These are phyloP conservation scores for Danio jaintianensis DNA, from an alignment of 2,797 vertebrate genomes.

Conservation along the genomic window DNA sequence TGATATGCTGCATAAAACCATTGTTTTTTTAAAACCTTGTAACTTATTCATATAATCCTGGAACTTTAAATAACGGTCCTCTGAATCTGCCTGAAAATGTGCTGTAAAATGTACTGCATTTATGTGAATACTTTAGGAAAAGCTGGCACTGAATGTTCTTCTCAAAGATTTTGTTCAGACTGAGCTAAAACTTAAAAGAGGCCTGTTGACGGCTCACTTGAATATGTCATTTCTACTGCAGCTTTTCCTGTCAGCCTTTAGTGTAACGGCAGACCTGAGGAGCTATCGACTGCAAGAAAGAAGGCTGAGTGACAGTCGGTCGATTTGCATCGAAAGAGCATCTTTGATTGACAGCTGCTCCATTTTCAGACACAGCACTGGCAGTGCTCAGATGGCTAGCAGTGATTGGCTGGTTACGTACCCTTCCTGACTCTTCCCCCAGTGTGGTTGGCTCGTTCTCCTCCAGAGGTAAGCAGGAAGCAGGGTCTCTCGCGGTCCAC, in stretches of 20 bases:
- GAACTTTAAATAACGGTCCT: background rate
- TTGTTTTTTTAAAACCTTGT: background rate
- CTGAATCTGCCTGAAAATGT: background rate
- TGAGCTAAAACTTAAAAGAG: slow-evolving; percentile 16
- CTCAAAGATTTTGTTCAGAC: slow-evolving; percentile 29
- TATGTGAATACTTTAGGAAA: background rate
- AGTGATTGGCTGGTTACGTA: slow-evolving; percentile 91
- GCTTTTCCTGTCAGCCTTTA: slow-evolving; percentile 31
- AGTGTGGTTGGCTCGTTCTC: slow-evolving; percentile 93
- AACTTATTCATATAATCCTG: background rate
- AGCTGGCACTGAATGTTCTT: background rate
- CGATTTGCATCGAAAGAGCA: slow-evolving; percentile 43
- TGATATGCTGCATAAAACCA: background rate
- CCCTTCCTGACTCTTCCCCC: slow-evolving; percentile 99
- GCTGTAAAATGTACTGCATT: slow-evolving; percentile 3
- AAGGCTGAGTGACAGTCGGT: slow-evolving; percentile 30
- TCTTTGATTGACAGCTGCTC: slow-evolving; percentile 45
- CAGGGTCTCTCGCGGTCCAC: slow-evolving; percentile 97
- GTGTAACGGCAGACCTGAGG: slow-evolving; percentile 26
- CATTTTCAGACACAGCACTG: slow-evolving; percentile 51
- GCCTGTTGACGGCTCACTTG: slow-evolving; percentile 7
- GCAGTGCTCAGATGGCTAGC: slow-evolving; percentile 46
- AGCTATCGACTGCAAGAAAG: slow-evolving; percentile 37
- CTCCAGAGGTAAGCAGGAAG: slow-evolving; percentile 97
- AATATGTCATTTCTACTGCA: slow-evolving; percentile 8